These are phyloP conservation scores for Drosophila nannoptera DNA, from an alignment of 1,140 invertebrate genomes.

Conservation along the genomic window DNA sequence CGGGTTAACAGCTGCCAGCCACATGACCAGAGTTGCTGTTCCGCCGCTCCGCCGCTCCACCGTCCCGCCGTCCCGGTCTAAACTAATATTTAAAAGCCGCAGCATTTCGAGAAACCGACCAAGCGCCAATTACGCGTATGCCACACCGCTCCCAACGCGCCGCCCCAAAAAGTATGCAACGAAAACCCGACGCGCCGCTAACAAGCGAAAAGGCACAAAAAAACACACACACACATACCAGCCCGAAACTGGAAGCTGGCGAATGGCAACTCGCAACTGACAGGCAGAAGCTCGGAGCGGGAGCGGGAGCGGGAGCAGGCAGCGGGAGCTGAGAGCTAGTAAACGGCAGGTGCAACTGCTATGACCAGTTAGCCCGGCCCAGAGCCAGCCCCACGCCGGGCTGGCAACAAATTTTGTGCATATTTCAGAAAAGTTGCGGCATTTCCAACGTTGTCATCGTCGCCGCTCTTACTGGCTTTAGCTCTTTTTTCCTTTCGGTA, in stretches of 20 bases:
- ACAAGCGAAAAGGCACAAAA: conserved; percentile 21
- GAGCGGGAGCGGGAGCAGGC: conserved; percentile 1
- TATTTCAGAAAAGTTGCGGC: conserved; percentile 47
- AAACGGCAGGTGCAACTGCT: conserved; percentile 14
- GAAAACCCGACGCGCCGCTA: conserved; percentile 32
- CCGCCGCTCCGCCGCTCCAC: no score
- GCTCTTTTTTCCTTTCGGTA: background rate
- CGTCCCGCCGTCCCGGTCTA: conserved; percentile 11
- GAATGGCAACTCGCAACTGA: conserved; percentile 4
- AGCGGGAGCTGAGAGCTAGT: background rate
- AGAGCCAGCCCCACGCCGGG: conserved; percentile 28
- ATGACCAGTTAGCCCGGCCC: conserved; percentile 33
- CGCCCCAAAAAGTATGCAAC: conserved; percentile 34
- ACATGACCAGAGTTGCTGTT: conserved; percentile 20
- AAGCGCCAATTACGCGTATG: conserved; percentile 62
- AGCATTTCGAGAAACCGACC: conserved; percentile 47
- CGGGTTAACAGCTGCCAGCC: conserved; percentile 36
- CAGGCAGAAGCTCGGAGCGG: background rate
- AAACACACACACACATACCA: conserved; percentile 10
- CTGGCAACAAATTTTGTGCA: conserved; percentile 41
- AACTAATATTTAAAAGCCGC: conserved; percentile 60
- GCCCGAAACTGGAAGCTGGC: background rate
- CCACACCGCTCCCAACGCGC: background rate
- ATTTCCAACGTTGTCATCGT: conserved; percentile 37
- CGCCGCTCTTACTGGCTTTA: conserved; percentile 5